Evolutionary conservation across 1,140 invertebrate species (phyloP).

Genomic region (Phortica variegata): DNA sequence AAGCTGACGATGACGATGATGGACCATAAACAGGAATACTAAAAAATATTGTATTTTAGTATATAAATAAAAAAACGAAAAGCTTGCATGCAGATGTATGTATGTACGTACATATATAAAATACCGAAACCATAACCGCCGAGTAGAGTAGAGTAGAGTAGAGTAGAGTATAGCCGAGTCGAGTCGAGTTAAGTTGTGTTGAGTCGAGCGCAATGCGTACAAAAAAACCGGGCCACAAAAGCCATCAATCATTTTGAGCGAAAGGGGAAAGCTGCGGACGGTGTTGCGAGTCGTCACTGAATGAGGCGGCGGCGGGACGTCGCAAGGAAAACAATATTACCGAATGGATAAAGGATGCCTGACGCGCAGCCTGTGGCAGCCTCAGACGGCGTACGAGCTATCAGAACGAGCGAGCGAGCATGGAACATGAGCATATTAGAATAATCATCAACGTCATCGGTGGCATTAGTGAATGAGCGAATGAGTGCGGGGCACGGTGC

Average conservation of each 20-base stretch:
- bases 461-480: background rate
- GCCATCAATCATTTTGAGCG: slow-evolving; percentile 52
- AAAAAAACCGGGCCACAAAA: slow-evolving; percentile 44
- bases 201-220: slow-evolving; percentile 10
- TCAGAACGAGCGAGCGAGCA: slow-evolving; percentile 1
- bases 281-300: slow-evolving; percentile 2
- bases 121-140: background rate
- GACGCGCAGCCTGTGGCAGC: too few relatives aligned
- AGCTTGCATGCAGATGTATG: slow-evolving; percentile 12
- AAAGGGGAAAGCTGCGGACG: slow-evolving; percentile 43
- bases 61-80: too few relatives aligned
- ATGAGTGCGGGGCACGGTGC: slow-evolving; percentile 14
- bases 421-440: slow-evolving; percentile 31
- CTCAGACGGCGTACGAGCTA: too few relatives aligned
- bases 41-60: slow-evolving; percentile 21
- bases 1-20: slow-evolving; percentile 41
- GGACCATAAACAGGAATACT: slow-evolving; percentile 38
- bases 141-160: slow-evolving; percentile 13
- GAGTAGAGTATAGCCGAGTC: slow-evolving; percentile 16
- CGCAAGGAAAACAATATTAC: too few relatives aligned
- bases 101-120: slow-evolving; percentile 16
- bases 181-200: background rate
- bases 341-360: too few relatives aligned
- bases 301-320: background rate
- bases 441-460: slow-evolving; percentile 48